Evolutionary conservation across 2,888 invertebrate species (phyloP).

Genomic region (Atethmia centrago): DNA sequence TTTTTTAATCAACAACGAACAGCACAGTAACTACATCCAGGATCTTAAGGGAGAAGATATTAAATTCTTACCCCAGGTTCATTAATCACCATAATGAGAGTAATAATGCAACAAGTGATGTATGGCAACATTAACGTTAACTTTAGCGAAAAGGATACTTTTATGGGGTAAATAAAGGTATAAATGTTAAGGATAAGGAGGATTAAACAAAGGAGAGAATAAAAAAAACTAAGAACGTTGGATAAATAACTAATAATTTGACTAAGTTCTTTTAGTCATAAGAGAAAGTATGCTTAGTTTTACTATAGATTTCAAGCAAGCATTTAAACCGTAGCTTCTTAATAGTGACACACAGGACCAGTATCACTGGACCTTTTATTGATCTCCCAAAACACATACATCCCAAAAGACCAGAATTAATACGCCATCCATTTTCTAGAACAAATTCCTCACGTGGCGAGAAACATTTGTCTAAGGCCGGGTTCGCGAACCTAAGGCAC

Average conservation of each 20-base stretch:
- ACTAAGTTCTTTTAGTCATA: background rate
- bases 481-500: slow-evolving; percentile 22
- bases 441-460: slow-evolving; percentile 44
- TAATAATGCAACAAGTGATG: slow-evolving; percentile 56
- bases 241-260: background rate
- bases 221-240: slow-evolving; percentile 1
- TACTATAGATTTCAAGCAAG: background rate
- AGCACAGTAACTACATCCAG: slow-evolving; percentile 18
- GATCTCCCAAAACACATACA: slow-evolving; percentile 15
- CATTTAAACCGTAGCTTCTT: no score
- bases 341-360: background rate
- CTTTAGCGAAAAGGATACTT: slow-evolving; percentile 29
- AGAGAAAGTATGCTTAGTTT: background rate
- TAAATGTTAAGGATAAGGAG: slow-evolving; percentile 3
- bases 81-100: slow-evolving; percentile 49
- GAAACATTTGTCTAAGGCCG: slow-evolving; percentile 50
- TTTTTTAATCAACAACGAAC: slow-evolving; percentile 5
- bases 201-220: slow-evolving; percentile 4
- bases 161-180: slow-evolving; percentile 22
- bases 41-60: slow-evolving; percentile 39
- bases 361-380: slow-evolving; percentile 11
- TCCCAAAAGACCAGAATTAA: slow-evolving; percentile 41
- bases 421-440: slow-evolving; percentile 42
- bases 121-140: slow-evolving; percentile 38
- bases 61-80: slow-evolving; percentile 50